phyloP scores from a whole-genome alignment of 2,113 vertebrate genomes.

The Bujurquina vittata region DNA sequence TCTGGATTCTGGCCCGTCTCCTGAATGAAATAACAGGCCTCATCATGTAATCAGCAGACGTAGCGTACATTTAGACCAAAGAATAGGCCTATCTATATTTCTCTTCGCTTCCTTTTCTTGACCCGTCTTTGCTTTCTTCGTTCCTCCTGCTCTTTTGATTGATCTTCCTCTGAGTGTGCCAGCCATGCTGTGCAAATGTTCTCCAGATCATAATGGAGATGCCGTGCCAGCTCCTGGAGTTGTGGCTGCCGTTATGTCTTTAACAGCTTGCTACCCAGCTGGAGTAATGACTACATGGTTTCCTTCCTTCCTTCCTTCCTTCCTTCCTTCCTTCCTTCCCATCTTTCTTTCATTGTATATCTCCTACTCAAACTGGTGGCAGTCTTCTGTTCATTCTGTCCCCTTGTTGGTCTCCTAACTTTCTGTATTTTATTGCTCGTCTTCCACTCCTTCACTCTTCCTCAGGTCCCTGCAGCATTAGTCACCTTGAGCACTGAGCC shows the following conservation, averaged over 20 bases:
- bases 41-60: constrained; percentile 48
- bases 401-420: constrained; percentile 28
- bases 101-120: constrained; percentile 27
- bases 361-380: neutral
- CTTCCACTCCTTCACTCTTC: neutral
- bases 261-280: constrained; percentile 75
- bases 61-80: constrained; percentile 44
- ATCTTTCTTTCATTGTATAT: constrained; percentile 1
- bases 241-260: constrained; percentile 67
- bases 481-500: constrained; percentile 23
- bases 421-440: constrained; percentile 22
- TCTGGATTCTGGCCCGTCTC: constrained; percentile 36
- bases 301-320: constrained; percentile 10
- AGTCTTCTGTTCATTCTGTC: constrained; percentile 9
- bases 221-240: constrained; percentile 67
- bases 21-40: constrained; percentile 64
- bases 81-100: constrained; percentile 23
- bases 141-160: neutral
- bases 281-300: constrained; percentile 62
- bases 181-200: constrained; percentile 69
- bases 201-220: constrained; percentile 69
- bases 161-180: constrained; percentile 2
- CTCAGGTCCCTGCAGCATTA: constrained; percentile 7
- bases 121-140: constrained; percentile 13
- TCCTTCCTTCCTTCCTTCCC: constrained; percentile 9